phyloP scores from a whole-genome alignment of 2,888 invertebrate species.

The Philaethria dido region DNA sequence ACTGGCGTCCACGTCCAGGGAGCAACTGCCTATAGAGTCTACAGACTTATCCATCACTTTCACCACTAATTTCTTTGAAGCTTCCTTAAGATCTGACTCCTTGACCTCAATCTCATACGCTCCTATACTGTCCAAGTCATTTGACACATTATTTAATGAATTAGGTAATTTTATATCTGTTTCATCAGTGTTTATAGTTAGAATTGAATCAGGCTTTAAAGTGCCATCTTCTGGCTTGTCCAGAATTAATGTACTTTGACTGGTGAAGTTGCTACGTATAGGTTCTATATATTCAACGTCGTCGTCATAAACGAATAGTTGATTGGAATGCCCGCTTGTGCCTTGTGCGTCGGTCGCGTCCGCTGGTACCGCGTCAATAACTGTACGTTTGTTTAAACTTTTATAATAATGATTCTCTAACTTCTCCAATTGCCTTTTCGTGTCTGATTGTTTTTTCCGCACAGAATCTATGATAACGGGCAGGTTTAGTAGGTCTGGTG shows the following conservation, averaged over 20 bases:
- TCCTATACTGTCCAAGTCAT: conserved; percentile 75
- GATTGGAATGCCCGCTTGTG: conserved; percentile 71
- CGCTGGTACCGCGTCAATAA: conserved; percentile 76
- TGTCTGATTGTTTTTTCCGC: conserved; percentile 74
- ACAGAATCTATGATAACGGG: conserved; percentile 78
- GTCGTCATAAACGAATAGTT: conserved; percentile 68
- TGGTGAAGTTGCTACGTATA: conserved; percentile 77
- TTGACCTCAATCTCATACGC: conserved; percentile 78
- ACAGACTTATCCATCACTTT: conserved; percentile 89
- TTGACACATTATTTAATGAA: conserved; percentile 63
- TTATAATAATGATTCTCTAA: conserved; percentile 78
- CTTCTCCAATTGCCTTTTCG: conserved; percentile 76
- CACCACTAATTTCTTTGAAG: conserved; percentile 69
- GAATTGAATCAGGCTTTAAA: conserved; percentile 66
- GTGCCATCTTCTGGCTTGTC: conserved; percentile 62
- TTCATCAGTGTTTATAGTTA: conserved; percentile 76
- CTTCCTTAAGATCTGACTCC: conserved; percentile 69
- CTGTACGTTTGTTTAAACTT: conserved; percentile 69
- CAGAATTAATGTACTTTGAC: conserved; percentile 77
- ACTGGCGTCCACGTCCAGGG: conserved; percentile 92
- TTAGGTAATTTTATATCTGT: conserved; percentile 76
- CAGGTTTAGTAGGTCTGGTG: conserved; percentile 75
- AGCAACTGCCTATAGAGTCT: conserved; percentile 94
- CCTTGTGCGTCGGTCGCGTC: conserved; percentile 75
- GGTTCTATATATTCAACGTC: conserved; percentile 81